Evolutionary conservation across 2,113 vertebrate genomes (phyloP).

Genomic region (Copsychus sechellarum): DNA sequence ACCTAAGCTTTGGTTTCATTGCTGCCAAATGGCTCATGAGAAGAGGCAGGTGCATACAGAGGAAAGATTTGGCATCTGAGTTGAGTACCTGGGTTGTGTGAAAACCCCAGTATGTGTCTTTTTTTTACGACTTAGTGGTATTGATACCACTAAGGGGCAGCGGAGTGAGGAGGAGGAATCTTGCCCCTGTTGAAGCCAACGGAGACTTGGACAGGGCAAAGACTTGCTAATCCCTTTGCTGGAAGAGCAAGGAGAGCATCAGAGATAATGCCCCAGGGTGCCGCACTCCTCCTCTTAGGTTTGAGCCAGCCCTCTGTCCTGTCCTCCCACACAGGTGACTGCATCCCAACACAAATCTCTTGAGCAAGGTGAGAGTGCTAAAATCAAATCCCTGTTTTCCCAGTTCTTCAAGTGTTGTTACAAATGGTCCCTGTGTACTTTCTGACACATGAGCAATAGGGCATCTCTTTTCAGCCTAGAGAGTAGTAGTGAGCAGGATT

Average conservation of each 20-base stretch:
- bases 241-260: neutral
- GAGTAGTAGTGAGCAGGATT: conserved; percentile 8
- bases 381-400: neutral
- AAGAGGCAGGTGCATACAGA: neutral
- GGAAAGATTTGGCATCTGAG: neutral
- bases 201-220: neutral
- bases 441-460: neutral
- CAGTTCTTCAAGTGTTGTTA: neutral
- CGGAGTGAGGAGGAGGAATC: neutral
- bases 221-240: neutral
- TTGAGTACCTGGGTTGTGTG: neutral
- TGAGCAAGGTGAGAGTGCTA: neutral
- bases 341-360: neutral
- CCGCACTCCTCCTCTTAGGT: neutral
- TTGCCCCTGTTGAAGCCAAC: neutral
- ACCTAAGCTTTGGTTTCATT: neutral
- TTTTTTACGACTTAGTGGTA: neutral
- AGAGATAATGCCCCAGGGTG: neutral
- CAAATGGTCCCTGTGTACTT: neutral
- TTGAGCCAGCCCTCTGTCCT: neutral
- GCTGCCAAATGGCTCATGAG: neutral
- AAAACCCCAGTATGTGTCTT: neutral
- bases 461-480: conserved; percentile 23
- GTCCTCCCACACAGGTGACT: neutral
- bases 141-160: neutral